Conservation (phyloP, 1,140 invertebrate genomes). For the Caenorhabditis tropicalis region DNA sequence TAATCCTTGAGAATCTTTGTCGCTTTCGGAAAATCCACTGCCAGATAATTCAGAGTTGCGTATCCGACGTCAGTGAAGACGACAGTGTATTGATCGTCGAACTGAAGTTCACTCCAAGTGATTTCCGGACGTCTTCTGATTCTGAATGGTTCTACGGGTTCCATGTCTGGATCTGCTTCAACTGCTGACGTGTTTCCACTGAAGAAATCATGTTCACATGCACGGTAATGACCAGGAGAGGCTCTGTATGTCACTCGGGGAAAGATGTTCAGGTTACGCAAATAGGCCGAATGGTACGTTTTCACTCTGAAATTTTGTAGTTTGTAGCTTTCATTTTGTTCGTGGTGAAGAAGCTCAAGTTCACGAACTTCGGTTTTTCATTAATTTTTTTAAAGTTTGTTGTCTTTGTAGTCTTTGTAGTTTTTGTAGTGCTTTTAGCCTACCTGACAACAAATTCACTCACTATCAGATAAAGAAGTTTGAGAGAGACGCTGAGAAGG, state of each 20-base stretch:
- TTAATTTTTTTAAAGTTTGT: too few species aligned
- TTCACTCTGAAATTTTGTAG: slow-evolving; percentile 61
- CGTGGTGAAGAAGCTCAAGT: too few species aligned
- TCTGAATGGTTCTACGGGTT: slow-evolving; percentile 61
- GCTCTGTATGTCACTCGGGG: slow-evolving; percentile 61
- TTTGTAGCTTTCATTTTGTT: too few species aligned
- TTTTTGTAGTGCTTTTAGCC: too few species aligned
- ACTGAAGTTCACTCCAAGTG: slow-evolving; percentile 62
- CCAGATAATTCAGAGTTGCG: slow-evolving; percentile 64
- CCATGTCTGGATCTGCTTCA: slow-evolving; percentile 62
- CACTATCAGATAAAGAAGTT: too few species aligned
- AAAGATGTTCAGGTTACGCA: slow-evolving; percentile 64
- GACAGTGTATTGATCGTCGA: slow-evolving; percentile 60
- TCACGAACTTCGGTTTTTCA: too few species aligned
- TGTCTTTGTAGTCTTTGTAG: too few species aligned
- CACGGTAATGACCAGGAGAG: slow-evolving; percentile 59
- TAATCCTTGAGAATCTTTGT: slow-evolving; percentile 60
- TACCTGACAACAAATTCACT: too few species aligned
- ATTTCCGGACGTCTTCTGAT: slow-evolving; percentile 61
- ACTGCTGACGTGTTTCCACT: slow-evolving; percentile 42
- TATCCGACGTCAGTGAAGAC: slow-evolving; percentile 67
- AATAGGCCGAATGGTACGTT: slow-evolving; percentile 66
- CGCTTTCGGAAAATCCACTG: slow-evolving; percentile 64
- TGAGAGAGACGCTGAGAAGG: too few species aligned
- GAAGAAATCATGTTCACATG: slow-evolving; percentile 67